Conservation (phyloP, 2,888 invertebrate genomes). For the Agapostemon virescens region DNA sequence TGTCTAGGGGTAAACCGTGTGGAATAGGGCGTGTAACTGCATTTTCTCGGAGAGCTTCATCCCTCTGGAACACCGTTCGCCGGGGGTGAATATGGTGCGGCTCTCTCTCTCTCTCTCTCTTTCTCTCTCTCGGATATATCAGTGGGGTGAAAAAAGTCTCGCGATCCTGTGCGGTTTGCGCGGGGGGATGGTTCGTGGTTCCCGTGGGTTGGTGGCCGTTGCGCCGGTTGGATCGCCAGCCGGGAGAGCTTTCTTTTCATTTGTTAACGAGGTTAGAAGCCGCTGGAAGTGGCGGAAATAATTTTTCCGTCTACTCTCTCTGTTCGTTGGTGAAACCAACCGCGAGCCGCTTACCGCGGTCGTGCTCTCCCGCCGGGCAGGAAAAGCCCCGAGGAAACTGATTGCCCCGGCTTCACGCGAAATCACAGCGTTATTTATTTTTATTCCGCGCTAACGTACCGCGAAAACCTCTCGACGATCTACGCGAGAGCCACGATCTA, state of each 20-base stretch:
- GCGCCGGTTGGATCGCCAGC: neutral
- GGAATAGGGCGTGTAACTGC: constrained; percentile 63
- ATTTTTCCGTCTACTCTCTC: constrained; percentile 49
- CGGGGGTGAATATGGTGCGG: constrained; percentile 25
- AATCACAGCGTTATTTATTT: constrained; percentile 65
- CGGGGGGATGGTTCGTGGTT: too few species aligned
- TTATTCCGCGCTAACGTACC: constrained; percentile 58
- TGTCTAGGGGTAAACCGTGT: constrained; percentile 51
- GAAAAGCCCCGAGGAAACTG: constrained; percentile 56
- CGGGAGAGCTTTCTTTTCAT: constrained; percentile 63
- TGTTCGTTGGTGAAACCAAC: constrained; percentile 1
- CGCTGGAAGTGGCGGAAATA: constrained; percentile 61
- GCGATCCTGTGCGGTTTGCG: constrained; percentile 14
- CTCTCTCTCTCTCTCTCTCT: neutral
- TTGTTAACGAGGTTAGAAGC: constrained; percentile 66
- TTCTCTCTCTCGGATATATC: neutral
- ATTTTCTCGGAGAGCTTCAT: constrained; percentile 58
- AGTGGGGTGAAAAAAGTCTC: neutral
- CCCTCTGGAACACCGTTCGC: constrained; percentile 35
- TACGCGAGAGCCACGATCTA: constrained; percentile 29
- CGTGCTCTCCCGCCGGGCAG: constrained; percentile 11
- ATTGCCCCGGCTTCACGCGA: constrained; percentile 57
- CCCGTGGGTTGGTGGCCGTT: constrained; percentile 8
- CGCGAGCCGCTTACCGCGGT: constrained; percentile 21
- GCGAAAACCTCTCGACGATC: constrained; percentile 48